These are phyloP conservation scores for Drosophila yakuba DNA, from an alignment of 1,140 invertebrate species.

Conservation along the genomic window DNA sequence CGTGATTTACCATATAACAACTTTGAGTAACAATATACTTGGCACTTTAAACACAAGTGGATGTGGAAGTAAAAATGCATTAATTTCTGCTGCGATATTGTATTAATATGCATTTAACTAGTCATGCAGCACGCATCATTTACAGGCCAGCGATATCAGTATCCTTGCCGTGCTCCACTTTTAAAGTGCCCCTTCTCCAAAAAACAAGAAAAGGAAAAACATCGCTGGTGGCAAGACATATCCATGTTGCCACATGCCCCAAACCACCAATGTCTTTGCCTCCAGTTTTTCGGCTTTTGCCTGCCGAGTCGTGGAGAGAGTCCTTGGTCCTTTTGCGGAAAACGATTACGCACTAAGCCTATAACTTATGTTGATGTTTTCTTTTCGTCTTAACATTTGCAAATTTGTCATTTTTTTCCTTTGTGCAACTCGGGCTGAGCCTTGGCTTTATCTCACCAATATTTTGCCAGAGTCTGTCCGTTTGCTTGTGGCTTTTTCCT, in stretches of 20 bases:
- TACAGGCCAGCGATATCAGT: background rate
- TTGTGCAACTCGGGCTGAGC: slow-evolving; percentile 29
- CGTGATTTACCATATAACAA: slow-evolving; percentile 1
- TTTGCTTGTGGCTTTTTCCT: slow-evolving; percentile 37
- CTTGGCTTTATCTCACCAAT: slow-evolving; percentile 71
- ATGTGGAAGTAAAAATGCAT: too few species aligned
- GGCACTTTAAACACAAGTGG: too few species aligned
- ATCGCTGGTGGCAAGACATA: slow-evolving; percentile 25
- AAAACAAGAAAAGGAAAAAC: too few species aligned
- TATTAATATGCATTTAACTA: background rate
- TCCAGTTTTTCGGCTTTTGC: slow-evolving; percentile 4
- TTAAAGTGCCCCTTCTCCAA: too few species aligned
- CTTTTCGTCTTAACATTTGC: slow-evolving; percentile 82
- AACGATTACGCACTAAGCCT: slow-evolving; percentile 83
- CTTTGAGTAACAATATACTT: too few species aligned
- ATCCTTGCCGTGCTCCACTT: background rate
- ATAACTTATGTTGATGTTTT: slow-evolving; percentile 83
- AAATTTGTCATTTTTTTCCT: slow-evolving; percentile 78
- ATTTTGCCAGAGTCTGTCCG: slow-evolving; percentile 69
- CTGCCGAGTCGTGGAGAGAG: slow-evolving; percentile 10
- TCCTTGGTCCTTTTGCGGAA: slow-evolving; percentile 57
- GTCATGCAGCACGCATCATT: background rate
- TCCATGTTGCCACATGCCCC: slow-evolving; percentile 31
- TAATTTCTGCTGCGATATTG: background rate
- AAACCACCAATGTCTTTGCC: background rate